Evolutionary conservation across 2,888 invertebrate species (phyloP), one percentile per base, ranked within the genome.

Genomic region (Netelia melanura): DNA sequence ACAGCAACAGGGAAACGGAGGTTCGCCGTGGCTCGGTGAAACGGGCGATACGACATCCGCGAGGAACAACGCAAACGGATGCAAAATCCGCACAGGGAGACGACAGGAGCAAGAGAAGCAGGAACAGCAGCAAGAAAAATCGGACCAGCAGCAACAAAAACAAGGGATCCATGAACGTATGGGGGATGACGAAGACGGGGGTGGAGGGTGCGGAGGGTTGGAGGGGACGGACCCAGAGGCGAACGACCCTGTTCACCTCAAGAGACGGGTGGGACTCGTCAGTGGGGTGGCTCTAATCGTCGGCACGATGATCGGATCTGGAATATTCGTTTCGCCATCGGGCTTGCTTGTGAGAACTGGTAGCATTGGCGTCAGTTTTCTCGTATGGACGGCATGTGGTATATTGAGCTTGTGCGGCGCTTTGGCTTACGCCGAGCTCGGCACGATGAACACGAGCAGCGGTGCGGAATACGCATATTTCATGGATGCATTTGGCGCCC

Each of bases 211-310:
- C 94, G 94, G 95, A 95, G 93, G 94, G 97, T 91, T 97, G 97
- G 97, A 97, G 98, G 96, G 98, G 97, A 94, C 97, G 97, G 97
- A 96, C 97, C 95, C 98, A 98, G 96, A 97, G 97, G 95, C 96
- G 98, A 96, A 98, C 97, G 97, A 98, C 98, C 95, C 97, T 98
- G 96, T 98, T 98, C 97, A 98, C 98, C 98, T 98, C 98, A 97
- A 98, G 98, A 98, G 98, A 97, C 97, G 98, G 97, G 97, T 99
- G 97, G 98, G 98, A 96, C 98, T 98, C 96, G 95, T 98, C 97
- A 98, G 98, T 97, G 98, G 98, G 97, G 98, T 98, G 96, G 98
- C 98, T 97, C 96, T 99, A 97, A 99, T 98, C 95, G 98, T 98
- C 92, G 98, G 98, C 93, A 98, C 98, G 90, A 99, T 98, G 98